Percentiles rank a stretch among this genome's conserved stretches.
These are phyloP conservation scores for Pyrrhia umbra DNA, from an alignment of 2,888 invertebrate species.

Conservation along the genomic window DNA sequence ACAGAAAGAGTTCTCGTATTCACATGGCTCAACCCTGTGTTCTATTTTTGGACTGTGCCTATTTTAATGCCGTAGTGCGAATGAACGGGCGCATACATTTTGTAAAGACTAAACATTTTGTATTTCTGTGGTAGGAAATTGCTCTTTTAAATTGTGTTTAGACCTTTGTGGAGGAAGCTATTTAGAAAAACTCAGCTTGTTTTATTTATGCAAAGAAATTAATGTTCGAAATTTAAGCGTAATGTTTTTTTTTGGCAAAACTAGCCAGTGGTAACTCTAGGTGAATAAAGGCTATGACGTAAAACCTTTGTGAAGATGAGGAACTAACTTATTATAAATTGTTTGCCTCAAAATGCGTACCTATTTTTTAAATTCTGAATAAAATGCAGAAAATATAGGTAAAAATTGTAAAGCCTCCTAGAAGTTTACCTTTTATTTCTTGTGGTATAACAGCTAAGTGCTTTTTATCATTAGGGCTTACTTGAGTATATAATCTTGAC, in stretches of 20 bases:
- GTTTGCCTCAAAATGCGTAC: too few species aligned
- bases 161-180: background rate
- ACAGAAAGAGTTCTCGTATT: constrained; percentile 41
- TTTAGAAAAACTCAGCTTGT: too few species aligned
- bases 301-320: too few species aligned
- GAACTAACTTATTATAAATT: too few species aligned
- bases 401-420: background rate
- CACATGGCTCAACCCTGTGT: constrained; percentile 22
- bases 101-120: constrained; percentile 6
- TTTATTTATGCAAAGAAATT: too few species aligned
- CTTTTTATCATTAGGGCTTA: constrained; percentile 25
- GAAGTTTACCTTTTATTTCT: constrained; percentile 3
- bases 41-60: constrained; percentile 51
- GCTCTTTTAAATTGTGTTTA: constrained; percentile 4
- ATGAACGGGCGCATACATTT: constrained; percentile 42
- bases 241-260: too few species aligned
- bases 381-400: background rate
- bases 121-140: constrained; percentile 8
- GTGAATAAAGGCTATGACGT: too few species aligned
- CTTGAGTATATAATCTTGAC: constrained; percentile 7
- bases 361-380: too few species aligned
- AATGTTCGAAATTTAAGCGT: too few species aligned
- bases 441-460: constrained; percentile 24
- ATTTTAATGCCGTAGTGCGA: constrained; percentile 51
- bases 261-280: too few species aligned